Evolutionary conservation across 2,888 invertebrate genomes (phyloP), one percentile per base, ranked within the genome.

Genomic region (Tromatobia lineatoria): DNA sequence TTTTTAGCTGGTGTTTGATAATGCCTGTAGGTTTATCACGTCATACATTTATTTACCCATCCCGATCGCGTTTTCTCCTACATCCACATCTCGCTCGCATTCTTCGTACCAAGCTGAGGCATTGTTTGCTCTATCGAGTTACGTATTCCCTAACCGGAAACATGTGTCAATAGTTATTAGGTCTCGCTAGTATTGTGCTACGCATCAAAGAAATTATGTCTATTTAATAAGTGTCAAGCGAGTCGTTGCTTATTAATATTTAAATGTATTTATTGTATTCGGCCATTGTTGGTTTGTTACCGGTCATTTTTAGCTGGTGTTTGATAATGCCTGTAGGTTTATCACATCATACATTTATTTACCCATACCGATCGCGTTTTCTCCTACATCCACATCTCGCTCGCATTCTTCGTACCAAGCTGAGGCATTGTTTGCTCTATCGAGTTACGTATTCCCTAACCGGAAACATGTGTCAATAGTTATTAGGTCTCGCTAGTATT

Each of bases 111-210:
- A 88, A 89, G 90, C 91, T 88, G 90, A 81, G 82, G 87, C 90
- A 91, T 91, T 92, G 91, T 92, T 92, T 91, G 90, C 89, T 88
- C 90, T 90, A 91, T 92, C 91, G 90, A 91, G 92, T 92, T 92
- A 91, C 91, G 91, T 89, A 88, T 86, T 88, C 86, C 79, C 87
- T 89, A 90, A 89, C 88, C 89, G 86, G 88, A 90, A 93, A 88
- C 92, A 92, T 92, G 91, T 92, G 92, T 87, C 91, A 80, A 88
- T 87, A 88, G 90, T 91, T 92, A 92, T 88, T 83, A 79, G 82
- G 85, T 76, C 25, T 38, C 29, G 29, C 25, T 13, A 13, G 1
- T 15, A 73, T 15, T 50, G 15, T 13, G 3, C 4, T 15, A n/a
- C n/a, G 15, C 20, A 13, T 42, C 25, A 34, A 25, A 42, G 25